Evolutionary conservation across 2,113 vertebrate genomes (phyloP), one percentile per base, ranked within the genome.

Genomic region (Mungos mungo): DNA sequence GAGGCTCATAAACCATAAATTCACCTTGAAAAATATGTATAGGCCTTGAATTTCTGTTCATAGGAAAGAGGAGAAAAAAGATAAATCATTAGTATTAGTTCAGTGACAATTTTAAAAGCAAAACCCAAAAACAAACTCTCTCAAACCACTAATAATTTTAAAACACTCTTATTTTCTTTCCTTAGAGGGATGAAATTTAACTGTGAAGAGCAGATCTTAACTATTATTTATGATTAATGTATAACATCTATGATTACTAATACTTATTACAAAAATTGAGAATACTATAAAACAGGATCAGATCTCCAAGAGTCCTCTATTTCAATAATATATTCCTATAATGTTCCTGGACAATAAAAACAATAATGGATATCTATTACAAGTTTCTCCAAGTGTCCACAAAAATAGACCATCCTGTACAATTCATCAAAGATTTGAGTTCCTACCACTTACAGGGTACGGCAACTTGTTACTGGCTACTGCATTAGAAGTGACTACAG

Each of bases 11-110:
- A 87, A 68, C 60, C 66, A 72, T 79, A 95, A 77, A 83, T 60
- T 90, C 74, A 80, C 29, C 19, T 57, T 95, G 45, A 86, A 96
- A 87, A 84, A 47, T 68, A 88, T n/a, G 81, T 88, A 89, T 35
- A 29, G 33, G 77, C n/a, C 57, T 96, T n/a, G 81, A 90, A 84
- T 80, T 83, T 63, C n/a, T 80, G 12, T 80, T 84, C 35, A 81
- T 0, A 91, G 25, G 25, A 80, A 88, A 84, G 19, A 88, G 11
- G 35, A 89, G 31, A 29, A 77, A 84, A 95, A 74, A 38, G 2
- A 76, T 77, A 54, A 63, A 81, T 45, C 10, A 68, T 60, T 65
- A 96, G 88, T 85, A 83, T 84, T 66, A 92, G 57, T 92, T 90
- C 3, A 15, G 33, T 65, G 71, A 84, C 54, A 83, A 97, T 63